A percentile compares a stretch with the other conserved stretches of the same genome.
Evolutionary conservation across 2,113 vertebrate species (phyloP).

Genomic region (Petaurus breviceps): DNA sequence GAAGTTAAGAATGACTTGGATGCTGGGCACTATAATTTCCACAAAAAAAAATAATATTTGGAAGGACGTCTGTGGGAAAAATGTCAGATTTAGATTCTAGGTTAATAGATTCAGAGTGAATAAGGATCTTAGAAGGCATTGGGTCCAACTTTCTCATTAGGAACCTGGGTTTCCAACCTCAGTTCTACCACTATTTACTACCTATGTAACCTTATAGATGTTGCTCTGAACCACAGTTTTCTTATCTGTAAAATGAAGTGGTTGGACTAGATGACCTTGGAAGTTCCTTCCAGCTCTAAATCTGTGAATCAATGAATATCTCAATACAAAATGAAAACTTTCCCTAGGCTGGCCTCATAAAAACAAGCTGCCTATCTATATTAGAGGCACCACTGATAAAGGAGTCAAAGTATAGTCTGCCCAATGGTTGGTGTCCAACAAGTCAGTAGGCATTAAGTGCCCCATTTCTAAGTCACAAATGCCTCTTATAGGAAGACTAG

Average conservation of each 20-base stretch:
- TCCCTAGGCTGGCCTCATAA: not conserved
- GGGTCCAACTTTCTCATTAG: not conserved
- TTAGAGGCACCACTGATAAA: not conserved
- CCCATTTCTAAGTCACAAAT: not conserved
- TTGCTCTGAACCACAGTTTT: not conserved
- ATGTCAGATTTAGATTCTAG: not conserved
- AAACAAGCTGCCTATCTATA: not conserved
- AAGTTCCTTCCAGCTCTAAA: not conserved
- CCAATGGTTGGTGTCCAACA: not conserved
- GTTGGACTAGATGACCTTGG: not conserved
- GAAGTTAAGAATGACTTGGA: not conserved
- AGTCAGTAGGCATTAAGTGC: not conserved
- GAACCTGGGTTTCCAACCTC: not conserved
- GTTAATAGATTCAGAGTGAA: not conserved
- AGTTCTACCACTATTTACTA: not conserved
- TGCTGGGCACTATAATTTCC: not conserved
- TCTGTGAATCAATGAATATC: not conserved
- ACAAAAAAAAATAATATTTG: not conserved
- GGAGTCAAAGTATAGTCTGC: not conserved
- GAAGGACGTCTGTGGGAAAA: not conserved
- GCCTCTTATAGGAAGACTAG: not conserved
- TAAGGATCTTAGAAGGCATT: not conserved
- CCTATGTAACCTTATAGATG: not conserved
- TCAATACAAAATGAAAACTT: not conserved
- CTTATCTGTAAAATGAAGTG: not conserved